Evolutionary conservation across 2,113 vertebrate genomes (phyloP).

Genomic region (Artemisiospiza belli): DNA sequence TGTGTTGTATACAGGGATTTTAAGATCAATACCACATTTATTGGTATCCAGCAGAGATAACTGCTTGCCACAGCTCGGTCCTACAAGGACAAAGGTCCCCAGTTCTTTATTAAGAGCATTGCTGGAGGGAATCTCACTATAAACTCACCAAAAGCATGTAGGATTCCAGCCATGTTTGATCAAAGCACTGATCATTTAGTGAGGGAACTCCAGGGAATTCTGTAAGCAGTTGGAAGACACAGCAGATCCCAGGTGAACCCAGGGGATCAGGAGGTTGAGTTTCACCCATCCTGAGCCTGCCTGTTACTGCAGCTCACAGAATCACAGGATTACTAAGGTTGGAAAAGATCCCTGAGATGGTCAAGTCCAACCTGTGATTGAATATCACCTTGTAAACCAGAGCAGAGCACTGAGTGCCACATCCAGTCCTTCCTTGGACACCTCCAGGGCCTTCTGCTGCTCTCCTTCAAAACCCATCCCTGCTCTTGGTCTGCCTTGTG

Average conservation of each 20-base stretch:
- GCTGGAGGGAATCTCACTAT: background rate
- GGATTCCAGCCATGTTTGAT: background rate
- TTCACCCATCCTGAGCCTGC: background rate
- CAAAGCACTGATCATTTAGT: background rate
- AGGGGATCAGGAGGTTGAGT: background rate
- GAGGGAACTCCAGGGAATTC: background rate
- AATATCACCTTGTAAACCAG: background rate
- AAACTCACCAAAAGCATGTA: background rate
- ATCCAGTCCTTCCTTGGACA: fast-evolving
- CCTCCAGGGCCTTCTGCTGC: background rate
- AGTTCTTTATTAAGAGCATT: background rate
- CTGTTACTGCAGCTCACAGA: background rate
- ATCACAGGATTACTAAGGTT: background rate
- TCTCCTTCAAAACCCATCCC: background rate
- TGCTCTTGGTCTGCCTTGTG: background rate
- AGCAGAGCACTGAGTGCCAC: background rate
- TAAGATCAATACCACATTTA: background rate
- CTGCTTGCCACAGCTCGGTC: background rate
- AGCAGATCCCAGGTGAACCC: background rate
- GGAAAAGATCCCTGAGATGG: background rate
- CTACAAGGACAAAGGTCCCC: background rate
- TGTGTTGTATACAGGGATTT: fast-evolving
- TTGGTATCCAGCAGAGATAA: background rate
- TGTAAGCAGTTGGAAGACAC: background rate
- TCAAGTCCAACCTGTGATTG: background rate